phyloP scores from a whole-genome alignment of 2,797 vertebrate genomes.

The Chelonia mydas region DNA sequence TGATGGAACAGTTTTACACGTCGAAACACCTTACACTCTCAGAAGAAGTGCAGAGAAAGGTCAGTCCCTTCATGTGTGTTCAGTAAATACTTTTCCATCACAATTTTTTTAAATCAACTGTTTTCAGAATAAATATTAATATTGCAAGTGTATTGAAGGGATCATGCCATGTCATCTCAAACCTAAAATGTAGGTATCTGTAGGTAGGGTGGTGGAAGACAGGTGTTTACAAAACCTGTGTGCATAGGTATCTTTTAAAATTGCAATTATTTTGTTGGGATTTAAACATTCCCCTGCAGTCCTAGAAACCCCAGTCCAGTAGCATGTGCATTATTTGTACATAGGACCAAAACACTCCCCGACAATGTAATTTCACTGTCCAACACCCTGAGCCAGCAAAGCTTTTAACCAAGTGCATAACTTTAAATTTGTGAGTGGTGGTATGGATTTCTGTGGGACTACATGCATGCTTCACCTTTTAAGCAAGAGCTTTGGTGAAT shows the following conservation, averaged over 20 bases:
- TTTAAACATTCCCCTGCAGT: neutral
- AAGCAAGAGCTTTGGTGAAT: neutral
- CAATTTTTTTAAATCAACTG: neutral
- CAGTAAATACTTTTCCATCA: neutral
- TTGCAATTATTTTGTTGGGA: neutral
- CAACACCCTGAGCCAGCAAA: neutral
- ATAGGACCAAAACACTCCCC: fast-evolving
- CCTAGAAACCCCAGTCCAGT: neutral
- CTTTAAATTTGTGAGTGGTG: neutral
- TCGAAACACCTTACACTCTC: conserved; percentile 82
- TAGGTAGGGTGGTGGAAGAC: fast-evolving
- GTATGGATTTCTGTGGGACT: neutral
- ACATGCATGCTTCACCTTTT: neutral
- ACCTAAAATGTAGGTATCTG: neutral
- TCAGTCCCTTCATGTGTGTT: conserved; percentile 25
- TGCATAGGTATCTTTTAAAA: neutral
- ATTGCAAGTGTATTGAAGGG: neutral
- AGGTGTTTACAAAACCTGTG: neutral
- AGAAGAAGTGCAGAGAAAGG: conserved; percentile 79
- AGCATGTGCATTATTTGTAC: fast-evolving
- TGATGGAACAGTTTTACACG: conserved; percentile 90
- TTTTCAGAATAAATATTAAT: neutral
- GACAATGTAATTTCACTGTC: neutral
- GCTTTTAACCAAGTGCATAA: neutral
- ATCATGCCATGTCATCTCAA: neutral